phyloP scores from a whole-genome alignment of 1,140 invertebrate genomes.

The Drosophila santomea region DNA sequence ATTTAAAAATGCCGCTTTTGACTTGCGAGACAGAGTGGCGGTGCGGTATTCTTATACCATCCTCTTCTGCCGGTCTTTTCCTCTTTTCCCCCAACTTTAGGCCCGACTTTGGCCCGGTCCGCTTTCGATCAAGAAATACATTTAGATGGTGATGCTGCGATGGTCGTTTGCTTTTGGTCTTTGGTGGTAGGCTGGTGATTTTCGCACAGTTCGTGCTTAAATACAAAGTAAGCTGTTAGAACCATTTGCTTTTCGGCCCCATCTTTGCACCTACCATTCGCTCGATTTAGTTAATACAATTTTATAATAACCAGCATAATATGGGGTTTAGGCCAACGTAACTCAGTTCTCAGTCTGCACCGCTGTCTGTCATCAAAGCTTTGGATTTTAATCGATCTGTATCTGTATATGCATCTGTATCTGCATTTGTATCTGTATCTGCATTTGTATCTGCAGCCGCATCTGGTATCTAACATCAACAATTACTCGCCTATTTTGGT shows the following conservation, averaged over 20 bases:
- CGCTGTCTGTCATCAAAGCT: slow-evolving; percentile 9
- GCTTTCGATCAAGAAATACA: slow-evolving; percentile 53
- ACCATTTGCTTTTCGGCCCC: slow-evolving; percentile 35
- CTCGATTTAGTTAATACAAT: slow-evolving; percentile 4
- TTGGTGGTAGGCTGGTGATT: slow-evolving; percentile 39
- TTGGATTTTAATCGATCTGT: slow-evolving; percentile 16
- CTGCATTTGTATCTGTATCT: too few species aligned
- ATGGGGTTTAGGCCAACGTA: neutral
- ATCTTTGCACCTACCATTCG: slow-evolving; percentile 5
- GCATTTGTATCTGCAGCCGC: too few species aligned
- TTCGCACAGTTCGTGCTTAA: slow-evolving; percentile 50
- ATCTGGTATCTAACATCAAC: slow-evolving; percentile 11
- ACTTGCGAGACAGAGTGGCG: slow-evolving; percentile 81
- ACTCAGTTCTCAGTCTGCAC: too few species aligned
- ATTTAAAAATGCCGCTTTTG: slow-evolving; percentile 80
- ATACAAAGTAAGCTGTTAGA: slow-evolving; percentile 50
- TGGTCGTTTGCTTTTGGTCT: slow-evolving; percentile 5
- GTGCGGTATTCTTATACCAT: slow-evolving; percentile 57
- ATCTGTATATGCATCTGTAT: too few species aligned
- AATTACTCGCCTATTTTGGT: slow-evolving; percentile 24
- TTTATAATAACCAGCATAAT: neutral
- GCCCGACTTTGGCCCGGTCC: neutral
- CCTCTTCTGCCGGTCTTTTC: slow-evolving; percentile 8
- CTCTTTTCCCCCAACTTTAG: neutral
- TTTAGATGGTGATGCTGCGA: slow-evolving; percentile 50